These are phyloP conservation scores for Trematocara unimaculatum DNA, from an alignment of 2,113 vertebrate species.

Conservation along the genomic window DNA sequence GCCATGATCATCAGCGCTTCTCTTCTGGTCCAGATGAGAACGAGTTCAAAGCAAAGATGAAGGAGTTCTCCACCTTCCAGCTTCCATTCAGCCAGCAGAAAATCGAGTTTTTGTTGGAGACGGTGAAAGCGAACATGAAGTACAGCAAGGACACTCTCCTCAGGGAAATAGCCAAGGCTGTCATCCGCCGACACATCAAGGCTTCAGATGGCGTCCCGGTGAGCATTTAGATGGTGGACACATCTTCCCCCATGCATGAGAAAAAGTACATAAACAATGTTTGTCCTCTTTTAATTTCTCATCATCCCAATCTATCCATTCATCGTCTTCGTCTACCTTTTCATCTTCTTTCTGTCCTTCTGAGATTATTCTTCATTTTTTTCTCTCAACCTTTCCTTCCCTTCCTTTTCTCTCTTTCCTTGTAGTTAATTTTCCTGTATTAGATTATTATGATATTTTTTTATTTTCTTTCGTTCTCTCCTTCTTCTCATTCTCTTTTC, in stretches of 20 bases:
- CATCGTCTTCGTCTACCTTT: not conserved
- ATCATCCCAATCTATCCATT: not conserved
- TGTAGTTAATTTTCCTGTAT: not conserved
- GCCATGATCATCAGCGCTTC: not conserved
- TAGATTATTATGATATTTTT: not conserved
- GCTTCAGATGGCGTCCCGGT: not conserved
- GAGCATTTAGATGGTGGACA: not conserved
- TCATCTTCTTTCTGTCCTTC: not conserved
- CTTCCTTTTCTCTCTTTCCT: not conserved
- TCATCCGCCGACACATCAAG: not conserved
- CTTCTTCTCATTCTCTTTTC: not conserved
- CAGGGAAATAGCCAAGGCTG: constrained; percentile 38
- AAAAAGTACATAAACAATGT: not conserved
- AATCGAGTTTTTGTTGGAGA: constrained; percentile 20
- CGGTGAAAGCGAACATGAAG: constrained; percentile 24
- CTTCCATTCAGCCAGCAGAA: constrained; percentile 25
- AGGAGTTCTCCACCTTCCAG: constrained; percentile 50
- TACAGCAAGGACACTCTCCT: constrained; percentile 46
- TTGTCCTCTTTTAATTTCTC: not conserved
- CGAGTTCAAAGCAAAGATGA: constrained; percentile 25
- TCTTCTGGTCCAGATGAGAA: not conserved
- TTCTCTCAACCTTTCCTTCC: not conserved
- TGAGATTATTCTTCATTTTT: not conserved
- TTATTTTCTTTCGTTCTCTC: not conserved
- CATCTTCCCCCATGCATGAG: not conserved